phyloP scores from a whole-genome alignment of 2,888 invertebrate genomes.

The Crematogaster levior region DNA sequence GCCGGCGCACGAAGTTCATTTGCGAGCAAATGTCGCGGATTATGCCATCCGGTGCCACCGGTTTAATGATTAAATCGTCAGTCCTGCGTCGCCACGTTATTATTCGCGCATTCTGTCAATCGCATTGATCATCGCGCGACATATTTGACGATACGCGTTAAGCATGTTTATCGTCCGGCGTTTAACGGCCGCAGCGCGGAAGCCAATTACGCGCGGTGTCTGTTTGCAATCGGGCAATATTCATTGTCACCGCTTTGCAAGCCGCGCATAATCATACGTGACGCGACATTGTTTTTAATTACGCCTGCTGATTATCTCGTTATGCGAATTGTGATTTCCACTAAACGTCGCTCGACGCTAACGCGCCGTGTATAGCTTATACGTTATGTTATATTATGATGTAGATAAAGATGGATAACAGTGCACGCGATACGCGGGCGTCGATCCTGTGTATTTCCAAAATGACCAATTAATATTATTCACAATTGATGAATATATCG shows the following conservation, averaged over 20 bases:
- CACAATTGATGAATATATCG: not conserved
- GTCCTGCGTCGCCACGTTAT: constrained; percentile 55
- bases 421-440: not conserved
- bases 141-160: constrained; percentile 70
- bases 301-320: constrained; percentile 52
- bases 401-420: constrained; percentile 25
- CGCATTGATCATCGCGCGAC: constrained; percentile 62
- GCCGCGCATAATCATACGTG: constrained; percentile 52
- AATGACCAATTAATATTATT: constrained; percentile 28
- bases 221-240: constrained; percentile 55
- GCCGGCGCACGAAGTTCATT: constrained; percentile 21
- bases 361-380: not conserved
- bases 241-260: constrained; percentile 48
- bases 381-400: not conserved
- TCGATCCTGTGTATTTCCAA: not conserved
- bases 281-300: constrained; percentile 56
- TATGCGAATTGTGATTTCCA: constrained; percentile 54
- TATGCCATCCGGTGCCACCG: constrained; percentile 36
- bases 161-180: constrained; percentile 64
- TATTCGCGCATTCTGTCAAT: constrained; percentile 58
- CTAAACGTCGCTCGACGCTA: constrained; percentile 33
- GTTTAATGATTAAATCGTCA: constrained; percentile 64
- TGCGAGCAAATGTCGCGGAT: constrained; percentile 49
- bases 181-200: constrained; percentile 65
- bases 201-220: constrained; percentile 65